phyloP scores from a whole-genome alignment of 2,113 vertebrate genomes.

The Grus americana region DNA sequence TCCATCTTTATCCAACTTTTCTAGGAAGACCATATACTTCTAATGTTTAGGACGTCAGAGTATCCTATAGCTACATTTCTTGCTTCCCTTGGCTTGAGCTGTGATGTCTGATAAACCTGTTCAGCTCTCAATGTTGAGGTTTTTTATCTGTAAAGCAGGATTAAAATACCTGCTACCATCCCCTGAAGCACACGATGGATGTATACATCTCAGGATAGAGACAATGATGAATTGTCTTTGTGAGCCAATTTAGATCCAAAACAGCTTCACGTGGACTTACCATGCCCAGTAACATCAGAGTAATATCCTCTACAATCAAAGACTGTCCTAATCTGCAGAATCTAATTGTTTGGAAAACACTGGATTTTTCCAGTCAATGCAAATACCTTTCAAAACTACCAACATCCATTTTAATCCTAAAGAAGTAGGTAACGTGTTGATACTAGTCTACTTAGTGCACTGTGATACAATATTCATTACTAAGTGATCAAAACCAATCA shows the following conservation, averaged over 20 bases:
- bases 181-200: neutral
- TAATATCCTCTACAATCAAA: neutral
- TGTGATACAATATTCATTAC: constrained; percentile 38
- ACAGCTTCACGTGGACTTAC: neutral
- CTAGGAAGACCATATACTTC: neutral
- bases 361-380: neutral
- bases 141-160: constrained; percentile 10
- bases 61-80: neutral
- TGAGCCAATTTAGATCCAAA: constrained; percentile 12
- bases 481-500: constrained; percentile 43
- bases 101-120: neutral
- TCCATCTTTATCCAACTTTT: neutral
- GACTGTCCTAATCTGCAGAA: neutral
- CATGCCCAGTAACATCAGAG: neutral
- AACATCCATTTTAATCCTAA: neutral
- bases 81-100: neutral
- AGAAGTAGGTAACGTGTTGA: neutral
- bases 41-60: neutral
- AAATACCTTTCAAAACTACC: neutral
- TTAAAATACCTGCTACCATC: constrained; percentile 1
- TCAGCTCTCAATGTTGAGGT: neutral
- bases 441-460: neutral
- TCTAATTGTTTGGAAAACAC: neutral
- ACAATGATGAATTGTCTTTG: neutral
- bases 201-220: neutral